A percentile compares a stretch with the other conserved stretches of the same genome.
phyloP scores from a whole-genome alignment of 2,797 vertebrate genomes.

The Diglossa cyanea region DNA sequence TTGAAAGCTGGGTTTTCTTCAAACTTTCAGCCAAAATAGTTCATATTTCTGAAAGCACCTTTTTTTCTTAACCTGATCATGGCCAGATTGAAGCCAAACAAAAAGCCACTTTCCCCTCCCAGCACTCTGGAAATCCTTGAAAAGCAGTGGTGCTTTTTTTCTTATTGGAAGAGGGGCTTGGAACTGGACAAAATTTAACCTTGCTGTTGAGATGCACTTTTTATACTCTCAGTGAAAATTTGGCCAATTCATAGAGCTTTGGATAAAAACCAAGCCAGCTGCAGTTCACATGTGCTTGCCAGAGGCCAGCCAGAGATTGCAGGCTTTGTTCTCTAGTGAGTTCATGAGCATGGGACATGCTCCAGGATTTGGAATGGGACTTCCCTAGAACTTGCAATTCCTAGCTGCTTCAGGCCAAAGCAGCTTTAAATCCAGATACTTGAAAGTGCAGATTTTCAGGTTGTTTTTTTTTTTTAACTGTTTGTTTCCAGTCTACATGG shows the following conservation, averaged over 20 bases:
- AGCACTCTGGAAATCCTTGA: background rate
- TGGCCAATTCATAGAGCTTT: constrained; percentile 21
- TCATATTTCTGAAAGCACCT: background rate
- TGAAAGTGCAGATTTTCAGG: background rate
- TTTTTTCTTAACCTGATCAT: background rate
- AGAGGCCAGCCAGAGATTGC: constrained; percentile 8
- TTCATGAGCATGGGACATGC: background rate
- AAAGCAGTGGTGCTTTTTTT: background rate
- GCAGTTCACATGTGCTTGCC: background rate
- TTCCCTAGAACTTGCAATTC: background rate
- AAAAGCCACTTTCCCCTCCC: background rate
- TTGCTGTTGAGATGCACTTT: background rate
- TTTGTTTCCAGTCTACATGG: background rate
- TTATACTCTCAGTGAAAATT: background rate
- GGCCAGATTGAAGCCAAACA: background rate
- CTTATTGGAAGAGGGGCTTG: background rate
- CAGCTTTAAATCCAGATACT: background rate
- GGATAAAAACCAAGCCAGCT: constrained; percentile 39
- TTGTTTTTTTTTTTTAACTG: background rate
- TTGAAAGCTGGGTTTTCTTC: background rate
- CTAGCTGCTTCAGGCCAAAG: background rate
- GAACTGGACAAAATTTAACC: background rate
- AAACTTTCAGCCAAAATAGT: background rate
- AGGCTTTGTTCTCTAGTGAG: background rate
- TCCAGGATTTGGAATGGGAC: background rate